These are phyloP conservation scores for Papilio demoleus DNA, from an alignment of 2,888 invertebrate genomes.

Conservation along the genomic window DNA sequence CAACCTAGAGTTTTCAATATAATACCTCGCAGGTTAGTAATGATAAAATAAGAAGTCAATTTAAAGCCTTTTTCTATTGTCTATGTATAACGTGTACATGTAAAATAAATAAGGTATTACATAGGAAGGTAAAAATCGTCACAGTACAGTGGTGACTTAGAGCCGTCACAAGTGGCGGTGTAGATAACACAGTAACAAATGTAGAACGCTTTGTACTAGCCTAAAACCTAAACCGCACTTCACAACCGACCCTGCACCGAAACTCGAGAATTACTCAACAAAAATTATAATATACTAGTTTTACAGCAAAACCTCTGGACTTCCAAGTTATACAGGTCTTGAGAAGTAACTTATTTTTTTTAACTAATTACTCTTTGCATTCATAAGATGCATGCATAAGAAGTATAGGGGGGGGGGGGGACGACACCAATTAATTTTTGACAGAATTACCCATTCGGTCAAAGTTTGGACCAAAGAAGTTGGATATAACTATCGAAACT, in stretches of 20 bases:
- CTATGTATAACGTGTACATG: too few relatives aligned
- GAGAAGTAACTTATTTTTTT: too few relatives aligned
- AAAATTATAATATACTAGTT: neutral
- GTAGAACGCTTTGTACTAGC: neutral
- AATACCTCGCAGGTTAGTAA: too few relatives aligned
- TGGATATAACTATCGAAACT: conserved; percentile 5
- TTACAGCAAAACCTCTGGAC: neutral
- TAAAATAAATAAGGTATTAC: neutral
- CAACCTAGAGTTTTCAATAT: too few relatives aligned
- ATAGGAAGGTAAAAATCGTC: neutral
- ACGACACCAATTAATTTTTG: neutral
- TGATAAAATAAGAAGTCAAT: too few relatives aligned
- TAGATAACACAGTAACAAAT: neutral
- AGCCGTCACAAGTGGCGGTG: neutral
- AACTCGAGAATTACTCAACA: neutral
- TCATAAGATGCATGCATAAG: too few relatives aligned
- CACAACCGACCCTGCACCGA: neutral
- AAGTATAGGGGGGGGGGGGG: too few relatives aligned
- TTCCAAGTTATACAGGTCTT: neutral
- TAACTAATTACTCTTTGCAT: too few relatives aligned
- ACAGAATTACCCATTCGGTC: neutral
- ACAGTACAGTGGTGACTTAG: neutral
- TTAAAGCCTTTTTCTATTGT: too few relatives aligned
- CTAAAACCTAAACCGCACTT: neutral
- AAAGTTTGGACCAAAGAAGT: neutral